Evolutionary conservation across 2,113 vertebrate genomes (phyloP), one percentile per base, ranked within the genome.

Genomic region (Actinemys pallida): DNA sequence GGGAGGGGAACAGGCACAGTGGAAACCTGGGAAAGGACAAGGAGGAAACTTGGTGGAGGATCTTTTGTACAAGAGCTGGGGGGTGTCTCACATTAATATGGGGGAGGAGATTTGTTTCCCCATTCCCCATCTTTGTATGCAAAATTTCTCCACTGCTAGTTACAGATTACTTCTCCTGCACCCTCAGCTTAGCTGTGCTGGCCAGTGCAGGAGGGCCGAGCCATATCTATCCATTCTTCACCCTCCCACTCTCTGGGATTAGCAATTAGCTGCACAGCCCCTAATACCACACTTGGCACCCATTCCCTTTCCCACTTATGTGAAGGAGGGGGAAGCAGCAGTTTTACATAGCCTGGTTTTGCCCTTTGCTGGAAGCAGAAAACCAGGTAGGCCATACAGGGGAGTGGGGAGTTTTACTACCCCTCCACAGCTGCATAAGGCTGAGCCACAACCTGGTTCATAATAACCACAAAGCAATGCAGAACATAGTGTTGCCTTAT

Each of bases 381-480:
- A 79, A 81, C 47, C 1, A 1, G 78, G 31, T 76, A 69, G 27
- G 11, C 4, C 49, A 65, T 52, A 39, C 50, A 76, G 83, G n/a
- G 79, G 0, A 2, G 0, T 0, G 14, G 27, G 35, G 20, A 47
- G 82, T 29, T 54, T 54, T 54, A 54, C 19, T 54, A 20, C 20
- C 53, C 19, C 19, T 54, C n/a, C 0, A 65, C 25, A 57, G 84
- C 75, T 89, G 65, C 39, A 72, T 16, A 29, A n/a, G 81, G 53
- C 65, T 47, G 19, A 22, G 25, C 76, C 42, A 42, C 8, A 2
- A 59, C 5, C 31, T 7, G 39, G 57, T 42, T 27, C 29, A 1
- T 19, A 42, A 2, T 1, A 5, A 56, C 39, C 54, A 53, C 47
- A 31, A 20, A 83, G 47, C 79, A 42, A 5, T 29, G 76, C 52